Evolutionary conservation across 1,140 invertebrate species (phyloP).

Genomic region (Lineus longissimus): DNA sequence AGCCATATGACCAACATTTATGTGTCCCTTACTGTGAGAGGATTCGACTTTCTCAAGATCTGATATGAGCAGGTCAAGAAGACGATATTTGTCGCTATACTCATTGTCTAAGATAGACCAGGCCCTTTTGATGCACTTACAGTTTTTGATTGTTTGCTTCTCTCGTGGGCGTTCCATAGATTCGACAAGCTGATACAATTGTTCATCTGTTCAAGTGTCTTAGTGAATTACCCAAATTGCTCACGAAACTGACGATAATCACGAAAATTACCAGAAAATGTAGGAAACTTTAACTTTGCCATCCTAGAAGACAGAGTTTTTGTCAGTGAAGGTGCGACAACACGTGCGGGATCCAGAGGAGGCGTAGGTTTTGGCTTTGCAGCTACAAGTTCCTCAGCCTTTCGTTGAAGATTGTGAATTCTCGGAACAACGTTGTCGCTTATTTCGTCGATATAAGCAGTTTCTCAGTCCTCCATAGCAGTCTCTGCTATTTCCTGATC

Average conservation of each 20-base stretch:
- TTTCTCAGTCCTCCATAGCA: too few species aligned
- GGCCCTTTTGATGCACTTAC: neutral
- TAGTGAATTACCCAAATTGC: neutral
- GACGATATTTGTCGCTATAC: neutral
- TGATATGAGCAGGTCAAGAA: neutral
- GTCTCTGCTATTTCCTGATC: too few species aligned
- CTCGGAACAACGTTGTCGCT: neutral
- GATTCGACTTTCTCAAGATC: neutral
- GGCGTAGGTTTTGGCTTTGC: neutral
- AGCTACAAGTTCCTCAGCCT: neutral
- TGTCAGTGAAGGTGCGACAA: neutral
- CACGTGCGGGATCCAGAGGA: neutral
- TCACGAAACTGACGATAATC: neutral
- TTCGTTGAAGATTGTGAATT: neutral
- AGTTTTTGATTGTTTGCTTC: neutral
- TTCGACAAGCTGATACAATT: neutral
- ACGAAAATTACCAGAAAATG: neutral
- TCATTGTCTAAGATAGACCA: neutral
- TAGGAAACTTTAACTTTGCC: neutral
- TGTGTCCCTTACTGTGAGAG: neutral
- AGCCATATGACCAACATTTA: neutral
- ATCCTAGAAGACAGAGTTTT: neutral
- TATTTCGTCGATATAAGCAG: neutral
- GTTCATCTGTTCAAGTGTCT: neutral
- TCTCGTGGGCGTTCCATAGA: slow-evolving; percentile 1